Conservation (phyloP, 2,888 invertebrate species). For the Steinernema scapterisci region DNA sequence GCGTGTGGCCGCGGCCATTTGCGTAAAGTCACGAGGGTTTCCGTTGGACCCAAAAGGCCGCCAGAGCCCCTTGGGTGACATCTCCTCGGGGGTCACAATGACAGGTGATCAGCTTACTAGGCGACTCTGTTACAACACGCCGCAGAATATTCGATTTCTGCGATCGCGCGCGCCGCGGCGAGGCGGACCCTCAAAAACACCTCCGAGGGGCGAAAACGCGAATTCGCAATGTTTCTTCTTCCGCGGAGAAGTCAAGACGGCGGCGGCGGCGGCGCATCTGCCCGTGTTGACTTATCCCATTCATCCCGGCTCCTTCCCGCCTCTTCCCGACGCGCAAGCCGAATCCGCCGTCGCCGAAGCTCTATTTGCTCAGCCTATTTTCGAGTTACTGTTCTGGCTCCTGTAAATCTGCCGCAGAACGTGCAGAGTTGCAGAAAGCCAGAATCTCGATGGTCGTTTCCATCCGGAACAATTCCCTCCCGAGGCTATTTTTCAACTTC, state of each 20-base stretch:
- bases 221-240: constrained; percentile 22
- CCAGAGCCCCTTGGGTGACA: not conserved
- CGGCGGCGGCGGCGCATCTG: not conserved
- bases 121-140: not conserved
- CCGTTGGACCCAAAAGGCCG: not conserved
- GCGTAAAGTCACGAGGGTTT: not conserved
- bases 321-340: not conserved
- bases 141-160: not conserved
- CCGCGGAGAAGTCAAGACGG: constrained; percentile 1
- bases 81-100: not conserved
- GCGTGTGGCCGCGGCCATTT: not conserved
- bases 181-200: constrained; percentile 29
- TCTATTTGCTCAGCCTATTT: constrained; percentile 4
- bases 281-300: constrained; percentile 30
- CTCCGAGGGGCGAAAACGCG: constrained; percentile 6
- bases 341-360: not conserved
- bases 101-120: constrained; percentile 10
- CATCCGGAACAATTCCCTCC: too few species aligned
- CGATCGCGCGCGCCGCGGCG: not conserved
- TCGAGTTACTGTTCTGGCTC: not conserved
- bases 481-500: not conserved
- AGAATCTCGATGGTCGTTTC: too few species aligned
- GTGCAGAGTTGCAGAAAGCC: too few species aligned
- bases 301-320: not conserved
- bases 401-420: too few species aligned